These are phyloP conservation scores for Argyra leucocephala DNA, from an alignment of 2,888 invertebrate genomes.

Conservation along the genomic window DNA sequence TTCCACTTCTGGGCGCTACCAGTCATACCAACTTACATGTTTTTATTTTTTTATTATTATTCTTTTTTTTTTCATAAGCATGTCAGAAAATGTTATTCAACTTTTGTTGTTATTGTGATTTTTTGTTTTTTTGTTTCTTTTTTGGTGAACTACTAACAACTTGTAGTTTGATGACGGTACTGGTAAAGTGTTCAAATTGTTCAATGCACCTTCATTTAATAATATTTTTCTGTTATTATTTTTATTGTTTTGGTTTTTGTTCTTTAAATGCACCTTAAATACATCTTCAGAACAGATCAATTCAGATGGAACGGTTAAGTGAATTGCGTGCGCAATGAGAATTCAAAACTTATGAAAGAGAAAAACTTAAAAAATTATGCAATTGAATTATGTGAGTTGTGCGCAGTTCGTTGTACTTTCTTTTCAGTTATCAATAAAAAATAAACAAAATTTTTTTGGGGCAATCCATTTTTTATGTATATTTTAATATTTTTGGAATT, in stretches of 20 bases:
- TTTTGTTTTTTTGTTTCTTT: not conserved
- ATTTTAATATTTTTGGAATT: no score
- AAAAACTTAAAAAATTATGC: not conserved
- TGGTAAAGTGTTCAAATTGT: not conserved
- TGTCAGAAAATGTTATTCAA: not conserved
- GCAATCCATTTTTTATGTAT: no score
- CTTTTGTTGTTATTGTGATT: not conserved
- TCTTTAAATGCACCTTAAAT: not conserved
- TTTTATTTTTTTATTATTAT: not conserved
- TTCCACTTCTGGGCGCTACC: not conserved
- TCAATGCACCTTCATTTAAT: not conserved
- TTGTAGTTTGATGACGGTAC: not conserved
- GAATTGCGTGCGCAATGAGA: not conserved
- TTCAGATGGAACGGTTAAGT: not conserved
- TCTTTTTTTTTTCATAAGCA: not conserved
- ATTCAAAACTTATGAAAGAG: not conserved
- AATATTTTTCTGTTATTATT: not conserved
- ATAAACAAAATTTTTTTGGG: no score
- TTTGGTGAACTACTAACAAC: constrained; percentile 2
- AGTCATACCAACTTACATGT: not conserved
- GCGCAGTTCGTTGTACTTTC: not conserved
- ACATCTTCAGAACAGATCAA: not conserved
- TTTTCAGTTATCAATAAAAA: no score
- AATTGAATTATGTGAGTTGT: not conserved
- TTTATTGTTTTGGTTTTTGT: not conserved